Base-by-base conservation (phyloP, 2,797 vertebrate genomes). In the Microctenopoma stevenorrisi region DNA sequence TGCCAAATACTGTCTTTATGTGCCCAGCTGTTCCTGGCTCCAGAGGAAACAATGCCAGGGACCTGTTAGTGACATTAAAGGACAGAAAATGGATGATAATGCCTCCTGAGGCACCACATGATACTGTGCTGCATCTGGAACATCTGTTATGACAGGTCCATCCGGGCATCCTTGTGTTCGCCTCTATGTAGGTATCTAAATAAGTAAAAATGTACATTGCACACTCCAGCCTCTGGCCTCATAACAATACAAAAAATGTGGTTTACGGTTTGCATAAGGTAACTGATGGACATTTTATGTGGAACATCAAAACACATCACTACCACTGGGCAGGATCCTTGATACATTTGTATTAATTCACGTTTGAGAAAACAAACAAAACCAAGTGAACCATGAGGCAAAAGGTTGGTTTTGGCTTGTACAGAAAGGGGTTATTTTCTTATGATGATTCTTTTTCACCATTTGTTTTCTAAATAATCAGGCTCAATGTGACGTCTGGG, bases 81-180 rank as follows among this genome's bases (percentile, higher is more conserved):
- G 83, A 85, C 52, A 46, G 70, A 74, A 69, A 78, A 90, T 78
- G 74, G 85, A 89, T 85, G 87, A 89, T 81, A 78, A 88, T 72
- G 86, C n/a, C 38, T 85, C 75, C 72, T 16, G 51, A 88, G 79
- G 70, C 78, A 88, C 92, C 85, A 76, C 84, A 81, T 91, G 86
- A 89, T 89, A 89, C 90, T 84, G 3, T 30, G 63, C 82, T 70
- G 85, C 90, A 91, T 90, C 83, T 91, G 90, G 88, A 92, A 90
- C 89, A 86, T 91, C 84, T 94, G 91, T 81, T 85, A 77, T 82
- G 90, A 94, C 91, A 84, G 79, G 84, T 68, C 78, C 4, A 75
- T 80, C 65, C 43, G 64, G 74, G 72, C 49, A 47, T 33, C 25
- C 40, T 75, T 58, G 70, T 51, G 49, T 76, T 74, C 22, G 28